A percentile compares a stretch with the other conserved stretches of the same genome.
phyloP scores from a whole-genome alignment of 2,797 vertebrate species.

The Setipinna tenuifilis region DNA sequence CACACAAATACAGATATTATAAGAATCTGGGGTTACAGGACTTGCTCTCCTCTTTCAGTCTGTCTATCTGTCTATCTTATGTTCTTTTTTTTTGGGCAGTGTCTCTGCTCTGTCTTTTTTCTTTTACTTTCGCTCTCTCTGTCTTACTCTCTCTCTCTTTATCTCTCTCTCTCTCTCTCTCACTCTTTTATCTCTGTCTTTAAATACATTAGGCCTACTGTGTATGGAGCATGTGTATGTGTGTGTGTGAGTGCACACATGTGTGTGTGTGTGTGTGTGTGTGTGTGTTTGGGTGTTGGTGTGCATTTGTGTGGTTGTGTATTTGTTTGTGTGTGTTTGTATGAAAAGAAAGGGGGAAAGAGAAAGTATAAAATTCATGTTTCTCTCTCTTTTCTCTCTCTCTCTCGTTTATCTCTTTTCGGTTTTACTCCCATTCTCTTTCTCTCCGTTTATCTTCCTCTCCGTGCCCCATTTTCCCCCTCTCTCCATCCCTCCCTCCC shows the following conservation, averaged over 20 bases:
- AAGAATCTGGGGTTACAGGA: background rate
- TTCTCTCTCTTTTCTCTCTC: conserved; percentile 14
- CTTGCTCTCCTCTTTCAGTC: conserved; percentile 43
- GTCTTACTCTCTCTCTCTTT: no score
- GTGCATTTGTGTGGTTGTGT: background rate
- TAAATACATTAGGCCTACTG: no score
- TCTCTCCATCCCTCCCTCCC: background rate
- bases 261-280: background rate
- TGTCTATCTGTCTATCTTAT: no score
- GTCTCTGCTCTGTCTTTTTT: no score
- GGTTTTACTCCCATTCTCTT: background rate
- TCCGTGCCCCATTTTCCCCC: background rate
- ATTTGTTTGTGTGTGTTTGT: background rate
- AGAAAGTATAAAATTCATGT: background rate
- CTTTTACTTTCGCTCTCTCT: no score
- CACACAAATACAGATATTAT: background rate
- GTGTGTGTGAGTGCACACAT: background rate
- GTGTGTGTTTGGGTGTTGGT: no score
- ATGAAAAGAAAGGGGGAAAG: background rate
- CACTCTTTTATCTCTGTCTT: no score
- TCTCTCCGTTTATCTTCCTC: conserved; percentile 40
- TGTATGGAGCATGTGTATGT: background rate
- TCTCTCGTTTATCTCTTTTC: conserved; percentile 39
- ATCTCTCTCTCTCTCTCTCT: no score
- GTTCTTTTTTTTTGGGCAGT: no score